Conservation (phyloP, 2,113 vertebrate genomes). For the Hydrochoerus hydrochaeris region DNA sequence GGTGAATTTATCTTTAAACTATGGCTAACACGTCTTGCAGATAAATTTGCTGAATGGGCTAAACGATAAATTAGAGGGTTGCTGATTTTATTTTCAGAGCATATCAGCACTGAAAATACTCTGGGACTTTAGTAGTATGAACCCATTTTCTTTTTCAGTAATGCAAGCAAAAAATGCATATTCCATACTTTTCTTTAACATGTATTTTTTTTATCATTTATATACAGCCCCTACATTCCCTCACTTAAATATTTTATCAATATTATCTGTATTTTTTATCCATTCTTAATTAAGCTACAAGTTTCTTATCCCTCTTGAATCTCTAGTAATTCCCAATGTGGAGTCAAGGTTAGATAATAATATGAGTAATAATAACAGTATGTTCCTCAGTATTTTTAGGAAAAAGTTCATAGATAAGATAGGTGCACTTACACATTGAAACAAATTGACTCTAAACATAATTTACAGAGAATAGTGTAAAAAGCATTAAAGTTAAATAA, state of each 20-base stretch:
- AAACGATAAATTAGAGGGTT: not conserved
- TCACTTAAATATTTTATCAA: not conserved
- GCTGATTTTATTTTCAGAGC: not conserved
- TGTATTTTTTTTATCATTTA: not conserved
- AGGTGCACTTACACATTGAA: not conserved
- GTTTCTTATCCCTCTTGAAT: not conserved
- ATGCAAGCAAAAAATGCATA: not conserved
- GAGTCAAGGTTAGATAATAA: not conserved
- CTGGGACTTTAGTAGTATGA: not conserved
- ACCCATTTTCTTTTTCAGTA: not conserved
- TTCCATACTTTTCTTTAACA: not conserved
- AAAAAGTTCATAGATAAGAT: not conserved
- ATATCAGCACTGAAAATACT: conserved; percentile 40
- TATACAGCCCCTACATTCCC: not conserved
- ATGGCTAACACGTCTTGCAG: not conserved
- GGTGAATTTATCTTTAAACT: conserved; percentile 57
- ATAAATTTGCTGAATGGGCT: not conserved
- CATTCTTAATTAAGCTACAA: not conserved
- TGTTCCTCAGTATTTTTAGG: not conserved
- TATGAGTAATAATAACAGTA: not conserved
- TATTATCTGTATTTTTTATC: not conserved
- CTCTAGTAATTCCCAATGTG: fast-evolving
- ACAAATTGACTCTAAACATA: not conserved
- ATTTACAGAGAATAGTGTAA: not conserved
- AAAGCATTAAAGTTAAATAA: conserved; percentile 34